A percentile compares a stretch with the other conserved stretches of the same genome.
These are phyloP conservation scores for Chelonus formosanus DNA, from an alignment of 2,888 invertebrate genomes.

Conservation along the genomic window DNA sequence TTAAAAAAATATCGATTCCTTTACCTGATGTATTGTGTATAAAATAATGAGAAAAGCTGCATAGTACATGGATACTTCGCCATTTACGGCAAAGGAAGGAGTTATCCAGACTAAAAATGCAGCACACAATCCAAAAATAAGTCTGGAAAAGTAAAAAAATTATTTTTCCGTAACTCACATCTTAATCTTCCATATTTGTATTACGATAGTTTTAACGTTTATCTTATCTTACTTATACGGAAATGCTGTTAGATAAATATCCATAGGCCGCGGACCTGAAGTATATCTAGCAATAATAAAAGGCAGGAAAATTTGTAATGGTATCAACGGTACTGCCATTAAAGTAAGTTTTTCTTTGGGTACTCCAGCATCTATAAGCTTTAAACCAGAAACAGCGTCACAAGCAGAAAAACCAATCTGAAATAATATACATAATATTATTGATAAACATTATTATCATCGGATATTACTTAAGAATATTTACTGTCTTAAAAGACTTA, in stretches of 20 bases:
- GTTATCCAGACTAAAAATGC: slow-evolving; percentile 87
- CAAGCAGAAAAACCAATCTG: slow-evolving; percentile 95
- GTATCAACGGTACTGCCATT: slow-evolving; percentile 91
- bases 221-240: slow-evolving; percentile 72
- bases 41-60: slow-evolving; percentile 79
- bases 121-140: slow-evolving; percentile 85
- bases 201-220: too few relatives aligned
- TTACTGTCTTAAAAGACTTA: too few relatives aligned
- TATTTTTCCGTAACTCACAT: neutral
- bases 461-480: too few relatives aligned
- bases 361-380: slow-evolving; percentile 95
- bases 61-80: slow-evolving; percentile 77
- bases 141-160: slow-evolving; percentile 65
- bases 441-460: slow-evolving; percentile 16
- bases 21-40: slow-evolving; percentile 91
- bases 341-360: slow-evolving; percentile 94
- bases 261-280: slow-evolving; percentile 87
- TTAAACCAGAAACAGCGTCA: slow-evolving; percentile 93
- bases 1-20: neutral
- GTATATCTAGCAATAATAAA: slow-evolving; percentile 85
- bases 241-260: slow-evolving; percentile 87
- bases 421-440: slow-evolving; percentile 39
- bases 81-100: slow-evolving; percentile 74
- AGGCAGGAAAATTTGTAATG: slow-evolving; percentile 92
- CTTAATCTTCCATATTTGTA: too few relatives aligned